A percentile compares a stretch with the other conserved stretches of the same genome.
These are phyloP conservation scores for Prostheceraeus crozeri DNA, from an alignment of 2,888 invertebrate species.

Conservation along the genomic window DNA sequence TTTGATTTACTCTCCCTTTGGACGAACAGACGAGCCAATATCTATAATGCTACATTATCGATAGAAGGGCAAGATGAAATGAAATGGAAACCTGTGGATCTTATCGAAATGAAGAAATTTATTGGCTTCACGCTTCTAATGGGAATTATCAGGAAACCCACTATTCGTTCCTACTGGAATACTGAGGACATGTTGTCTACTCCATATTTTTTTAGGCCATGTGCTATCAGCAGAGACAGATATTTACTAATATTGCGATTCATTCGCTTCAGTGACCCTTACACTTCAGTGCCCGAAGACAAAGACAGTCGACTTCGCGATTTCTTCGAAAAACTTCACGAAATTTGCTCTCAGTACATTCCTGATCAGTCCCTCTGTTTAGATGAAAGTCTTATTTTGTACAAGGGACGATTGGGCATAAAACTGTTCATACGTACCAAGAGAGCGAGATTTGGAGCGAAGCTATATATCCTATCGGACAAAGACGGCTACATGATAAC, in stretches of 20 bases:
- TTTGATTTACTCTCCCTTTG: too few relatives aligned
- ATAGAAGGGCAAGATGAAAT: too few relatives aligned
- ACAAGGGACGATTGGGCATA: conserved; percentile 15
- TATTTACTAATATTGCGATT: neutral
- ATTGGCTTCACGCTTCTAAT: too few relatives aligned
- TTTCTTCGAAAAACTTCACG: neutral
- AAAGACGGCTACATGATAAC: conserved; percentile 16
- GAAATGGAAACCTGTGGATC: too few relatives aligned
- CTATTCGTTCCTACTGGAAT: too few relatives aligned
- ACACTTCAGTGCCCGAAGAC: neutral
- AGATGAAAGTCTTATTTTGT: conserved; percentile 23
- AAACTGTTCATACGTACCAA: conserved; percentile 24
- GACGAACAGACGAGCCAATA: too few relatives aligned
- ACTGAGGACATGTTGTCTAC: too few relatives aligned
- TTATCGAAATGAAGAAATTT: too few relatives aligned
- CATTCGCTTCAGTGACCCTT: conserved; percentile 9
- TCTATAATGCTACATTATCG: too few relatives aligned
- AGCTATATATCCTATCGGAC: conserved; percentile 17
- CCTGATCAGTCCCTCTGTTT: conserved; percentile 6
- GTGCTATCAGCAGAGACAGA: too few relatives aligned
- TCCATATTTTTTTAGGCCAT: too few relatives aligned
- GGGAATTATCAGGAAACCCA: too few relatives aligned
- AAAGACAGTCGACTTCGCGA: neutral
- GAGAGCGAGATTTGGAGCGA: conserved; percentile 20
- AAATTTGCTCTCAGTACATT: neutral